These are phyloP conservation scores for Myiozetetes cayanensis DNA, from an alignment of 2,113 vertebrate species.

Conservation along the genomic window DNA sequence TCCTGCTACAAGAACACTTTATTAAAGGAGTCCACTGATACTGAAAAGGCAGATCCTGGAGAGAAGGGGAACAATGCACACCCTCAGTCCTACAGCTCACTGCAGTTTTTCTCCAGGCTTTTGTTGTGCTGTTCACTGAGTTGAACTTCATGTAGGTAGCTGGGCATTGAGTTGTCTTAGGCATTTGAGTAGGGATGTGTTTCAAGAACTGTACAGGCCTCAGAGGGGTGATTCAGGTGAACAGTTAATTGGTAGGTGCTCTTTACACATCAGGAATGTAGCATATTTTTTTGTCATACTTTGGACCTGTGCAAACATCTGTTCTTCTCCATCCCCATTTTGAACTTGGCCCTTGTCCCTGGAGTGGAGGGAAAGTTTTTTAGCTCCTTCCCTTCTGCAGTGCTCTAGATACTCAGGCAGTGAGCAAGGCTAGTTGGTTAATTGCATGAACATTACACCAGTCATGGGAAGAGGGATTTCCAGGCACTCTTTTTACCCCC, in stretches of 20 bases:
- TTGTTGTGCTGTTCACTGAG: not conserved
- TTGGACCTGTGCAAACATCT: not conserved
- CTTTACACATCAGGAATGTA: not conserved
- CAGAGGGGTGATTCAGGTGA: not conserved
- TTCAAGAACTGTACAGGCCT: not conserved
- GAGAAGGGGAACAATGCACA: not conserved
- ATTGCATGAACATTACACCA: fast-evolving
- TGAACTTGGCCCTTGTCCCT: not conserved
- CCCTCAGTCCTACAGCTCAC: not conserved
- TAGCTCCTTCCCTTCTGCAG: not conserved
- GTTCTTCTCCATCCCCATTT: not conserved
- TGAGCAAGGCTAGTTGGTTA: not conserved
- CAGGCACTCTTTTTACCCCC: not conserved
- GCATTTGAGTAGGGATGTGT: not conserved
- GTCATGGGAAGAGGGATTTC: not conserved
- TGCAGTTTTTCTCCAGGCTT: not conserved
- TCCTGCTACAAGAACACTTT: not conserved
- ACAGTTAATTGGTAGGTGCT: not conserved
- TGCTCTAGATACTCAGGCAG: not conserved
- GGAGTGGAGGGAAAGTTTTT: not conserved
- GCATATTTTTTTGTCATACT: not conserved
- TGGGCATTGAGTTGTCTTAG: not conserved
- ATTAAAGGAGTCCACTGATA: not conserved
- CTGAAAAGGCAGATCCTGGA: not conserved
- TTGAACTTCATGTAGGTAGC: not conserved